Conservation (phyloP, 1,140 invertebrate species). For the Drosophila athabasca region DNA sequence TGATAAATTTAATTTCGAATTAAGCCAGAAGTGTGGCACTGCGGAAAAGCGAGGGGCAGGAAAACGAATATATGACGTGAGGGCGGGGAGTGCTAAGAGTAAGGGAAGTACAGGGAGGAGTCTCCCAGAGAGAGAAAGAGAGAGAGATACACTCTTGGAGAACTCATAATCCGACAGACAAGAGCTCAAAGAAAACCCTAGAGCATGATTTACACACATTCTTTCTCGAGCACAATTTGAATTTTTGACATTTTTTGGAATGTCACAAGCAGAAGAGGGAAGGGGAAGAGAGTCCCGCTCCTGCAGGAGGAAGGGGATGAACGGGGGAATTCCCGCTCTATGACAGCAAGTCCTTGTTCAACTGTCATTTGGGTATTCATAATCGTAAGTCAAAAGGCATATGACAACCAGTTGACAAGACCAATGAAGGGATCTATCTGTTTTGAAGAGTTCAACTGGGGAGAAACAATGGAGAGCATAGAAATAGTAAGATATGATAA, state of each 20-base stretch:
- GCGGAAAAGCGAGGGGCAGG: no score
- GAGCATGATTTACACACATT: slow-evolving; percentile 68
- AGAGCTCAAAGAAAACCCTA: slow-evolving; percentile 54
- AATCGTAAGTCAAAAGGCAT: not conserved
- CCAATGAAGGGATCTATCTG: not conserved
- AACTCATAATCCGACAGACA: slow-evolving; percentile 36
- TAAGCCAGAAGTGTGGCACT: slow-evolving; percentile 38
- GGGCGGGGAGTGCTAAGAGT: not conserved
- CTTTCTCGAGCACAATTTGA: slow-evolving; percentile 9
- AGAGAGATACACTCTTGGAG: not conserved
- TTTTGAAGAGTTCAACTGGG: slow-evolving; percentile 20
- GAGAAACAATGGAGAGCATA: no score
- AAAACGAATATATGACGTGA: not conserved
- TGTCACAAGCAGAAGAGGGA: not conserved
- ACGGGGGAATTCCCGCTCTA: not conserved
- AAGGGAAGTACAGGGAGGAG: slow-evolving; percentile 22
- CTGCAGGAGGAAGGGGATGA: no score
- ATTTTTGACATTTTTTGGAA: slow-evolving; percentile 16
- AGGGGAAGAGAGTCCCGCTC: no score
- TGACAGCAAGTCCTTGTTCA: slow-evolving; percentile 47
- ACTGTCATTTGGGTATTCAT: slow-evolving; percentile 45
- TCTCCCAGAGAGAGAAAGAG: not conserved
- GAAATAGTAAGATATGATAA: no score
- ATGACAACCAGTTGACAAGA: slow-evolving; percentile 6
- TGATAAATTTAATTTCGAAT: slow-evolving; percentile 81